These are phyloP conservation scores for Eclectus roratus DNA, from an alignment of 2,113 vertebrate species.

Conservation along the genomic window DNA sequence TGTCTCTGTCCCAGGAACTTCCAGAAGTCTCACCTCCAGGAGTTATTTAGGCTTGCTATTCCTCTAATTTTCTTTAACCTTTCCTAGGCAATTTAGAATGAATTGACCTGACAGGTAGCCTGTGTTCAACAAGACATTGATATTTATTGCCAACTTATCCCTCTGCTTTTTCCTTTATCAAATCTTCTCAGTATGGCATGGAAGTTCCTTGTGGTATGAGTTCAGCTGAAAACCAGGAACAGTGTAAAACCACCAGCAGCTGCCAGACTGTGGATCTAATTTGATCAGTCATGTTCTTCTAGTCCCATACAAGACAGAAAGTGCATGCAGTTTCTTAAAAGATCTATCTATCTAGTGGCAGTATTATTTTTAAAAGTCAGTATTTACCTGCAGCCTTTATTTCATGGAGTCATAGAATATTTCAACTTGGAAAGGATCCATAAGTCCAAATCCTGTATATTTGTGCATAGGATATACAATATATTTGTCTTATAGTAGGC, in stretches of 20 bases:
- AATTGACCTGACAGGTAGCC: neutral
- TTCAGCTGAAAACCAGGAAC: neutral
- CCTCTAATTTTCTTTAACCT: neutral
- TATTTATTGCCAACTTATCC: neutral
- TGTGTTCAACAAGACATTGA: neutral
- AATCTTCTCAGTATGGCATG: neutral
- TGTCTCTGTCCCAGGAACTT: neutral
- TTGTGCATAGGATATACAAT: neutral
- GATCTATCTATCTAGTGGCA: neutral
- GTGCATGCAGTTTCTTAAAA: neutral
- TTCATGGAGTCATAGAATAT: neutral
- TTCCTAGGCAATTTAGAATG: neutral
- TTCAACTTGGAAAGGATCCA: neutral
- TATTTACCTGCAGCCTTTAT: neutral
- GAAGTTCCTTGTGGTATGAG: neutral
- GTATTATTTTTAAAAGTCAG: neutral
- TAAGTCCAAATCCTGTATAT: neutral
- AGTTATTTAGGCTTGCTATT: neutral
- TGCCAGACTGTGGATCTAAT: neutral
- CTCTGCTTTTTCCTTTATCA: neutral
- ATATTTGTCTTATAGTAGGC: neutral
- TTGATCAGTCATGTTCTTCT: neutral
- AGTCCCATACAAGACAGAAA: neutral
- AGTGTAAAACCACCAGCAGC: neutral
- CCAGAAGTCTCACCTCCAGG: neutral